Base-by-base conservation (phyloP, 2,113 vertebrate species). In the Mandrillus leucophaeus region DNA sequence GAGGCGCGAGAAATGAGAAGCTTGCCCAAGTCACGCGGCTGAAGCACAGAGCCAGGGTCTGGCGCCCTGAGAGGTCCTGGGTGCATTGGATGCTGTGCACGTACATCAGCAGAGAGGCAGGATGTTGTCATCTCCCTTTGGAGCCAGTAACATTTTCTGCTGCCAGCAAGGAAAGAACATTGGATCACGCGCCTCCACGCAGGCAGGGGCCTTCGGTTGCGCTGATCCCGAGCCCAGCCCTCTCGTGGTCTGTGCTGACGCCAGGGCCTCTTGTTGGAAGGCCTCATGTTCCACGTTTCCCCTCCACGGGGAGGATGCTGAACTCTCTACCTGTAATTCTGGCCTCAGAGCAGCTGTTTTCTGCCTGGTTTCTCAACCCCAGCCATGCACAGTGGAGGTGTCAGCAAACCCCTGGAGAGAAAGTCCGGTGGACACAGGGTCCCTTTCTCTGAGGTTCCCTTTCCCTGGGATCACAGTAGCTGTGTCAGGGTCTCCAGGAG, bases 341-440 rank as follows among this genome's bases (percentile, higher is more conserved):
- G 35, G 20, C 75, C 64, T 27, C 8, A 2, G 0, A 5, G 13
- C 6, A 10, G 76, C 76, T 25, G 20, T 27, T 30, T 22, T 22
- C 88, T 50, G 73, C 61, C 40, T 1, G 48, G 1, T 25, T 12
- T 25, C 70, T 50, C 80, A 16, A 16, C 70, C 20, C 32, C 57
- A n/a, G 5, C 0, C 3, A 38, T 1, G 6, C 8, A 1, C 27
- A 5, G 4, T 4, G 1, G 1, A 1, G 43, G 64, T 2, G 12
- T 17, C 78, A 32, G 35, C 45, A n/a, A 22, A 6, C 0, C 40
- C 61, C 27, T 0, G 0, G 20, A 48, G 45, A 45, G 85, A 20
- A 9, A 14, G 52, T 8, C 52, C 0, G 0, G 0, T 0, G 4
- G 18, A 13, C n/a, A 2, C 30, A 35, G 55, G 35, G 22, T 12